These are phyloP conservation scores for Lycodopsis pacificus DNA, from an alignment of 2,797 vertebrate genomes.

Conservation along the genomic window DNA sequence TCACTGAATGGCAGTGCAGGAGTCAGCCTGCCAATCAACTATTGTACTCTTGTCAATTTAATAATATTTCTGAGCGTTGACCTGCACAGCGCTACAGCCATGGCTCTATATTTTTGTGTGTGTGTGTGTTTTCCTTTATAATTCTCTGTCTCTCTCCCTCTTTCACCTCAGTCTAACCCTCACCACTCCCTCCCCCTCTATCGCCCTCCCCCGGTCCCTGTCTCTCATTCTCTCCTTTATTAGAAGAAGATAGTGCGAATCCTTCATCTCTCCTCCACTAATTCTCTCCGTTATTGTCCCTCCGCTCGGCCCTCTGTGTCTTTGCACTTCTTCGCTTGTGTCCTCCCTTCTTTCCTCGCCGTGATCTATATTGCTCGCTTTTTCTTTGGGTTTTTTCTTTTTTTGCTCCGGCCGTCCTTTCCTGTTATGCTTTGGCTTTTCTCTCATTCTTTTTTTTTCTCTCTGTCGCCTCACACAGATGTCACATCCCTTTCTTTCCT, in stretches of 20 bases:
- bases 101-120: slow-evolving; percentile 37
- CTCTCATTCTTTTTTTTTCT: slow-evolving; percentile 43
- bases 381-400: slow-evolving; percentile 6
- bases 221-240: slow-evolving; percentile 83
- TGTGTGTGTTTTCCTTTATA: slow-evolving; percentile 65
- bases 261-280: slow-evolving; percentile 84
- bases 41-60: slow-evolving; percentile 84
- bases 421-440: slow-evolving; percentile 42
- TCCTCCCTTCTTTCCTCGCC: slow-evolving; percentile 52
- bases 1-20: slow-evolving; percentile 74
- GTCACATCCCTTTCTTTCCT: slow-evolving; percentile 43
- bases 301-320: slow-evolving; percentile 41
- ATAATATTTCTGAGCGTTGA: slow-evolving; percentile 82
- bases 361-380: slow-evolving; percentile 59
- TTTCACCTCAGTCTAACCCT: slow-evolving; percentile 76
- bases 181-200: slow-evolving; percentile 25
- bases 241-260: slow-evolving; percentile 84
- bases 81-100: slow-evolving; percentile 69
- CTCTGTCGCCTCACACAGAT: slow-evolving; percentile 36
- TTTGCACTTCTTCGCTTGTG: slow-evolving; percentile 54
- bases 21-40: slow-evolving; percentile 82
- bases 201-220: slow-evolving; percentile 62
- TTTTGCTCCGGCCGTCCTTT: slow-evolving; percentile 31
- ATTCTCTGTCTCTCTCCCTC: slow-evolving; percentile 71
- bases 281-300: slow-evolving; percentile 82